These are phyloP conservation scores for Anarrhichthys ocellatus DNA, from an alignment of 2,113 vertebrate genomes.

Conservation along the genomic window DNA sequence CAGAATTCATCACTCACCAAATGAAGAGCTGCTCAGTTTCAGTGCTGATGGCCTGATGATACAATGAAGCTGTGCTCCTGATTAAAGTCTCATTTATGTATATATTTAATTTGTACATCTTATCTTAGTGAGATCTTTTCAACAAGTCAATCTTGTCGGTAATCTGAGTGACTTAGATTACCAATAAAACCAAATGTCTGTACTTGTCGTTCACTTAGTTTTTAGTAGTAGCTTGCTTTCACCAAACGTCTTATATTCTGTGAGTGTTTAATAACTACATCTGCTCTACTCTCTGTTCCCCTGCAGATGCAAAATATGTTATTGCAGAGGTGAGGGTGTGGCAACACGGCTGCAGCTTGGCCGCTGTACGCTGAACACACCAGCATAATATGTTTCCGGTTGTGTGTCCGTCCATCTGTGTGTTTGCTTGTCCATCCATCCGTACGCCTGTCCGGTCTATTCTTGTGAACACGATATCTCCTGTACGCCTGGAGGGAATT, in stretches of 20 bases:
- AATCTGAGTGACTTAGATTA: neutral
- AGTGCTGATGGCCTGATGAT: neutral
- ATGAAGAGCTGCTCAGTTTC: neutral
- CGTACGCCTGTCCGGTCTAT: no score
- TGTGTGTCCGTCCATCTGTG: no score
- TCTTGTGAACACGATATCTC: no score
- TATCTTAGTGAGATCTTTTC: neutral
- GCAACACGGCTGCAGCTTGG: constrained; percentile 17
- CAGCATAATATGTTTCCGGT: neutral
- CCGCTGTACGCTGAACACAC: neutral
- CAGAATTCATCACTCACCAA: neutral
- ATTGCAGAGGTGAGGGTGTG: constrained; percentile 19
- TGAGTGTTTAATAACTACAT: constrained; percentile 14
- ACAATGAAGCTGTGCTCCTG: neutral
- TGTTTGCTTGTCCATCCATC: no score
- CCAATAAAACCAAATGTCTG: neutral
- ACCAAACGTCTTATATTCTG: constrained; percentile 6
- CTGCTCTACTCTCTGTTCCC: neutral
- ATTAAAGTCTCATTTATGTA: neutral
- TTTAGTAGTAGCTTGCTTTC: neutral
- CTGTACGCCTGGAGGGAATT: no score
- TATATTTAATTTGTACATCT: neutral
- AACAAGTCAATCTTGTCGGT: neutral
- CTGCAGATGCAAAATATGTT: constrained; percentile 26
- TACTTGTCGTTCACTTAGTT: neutral